A percentile compares a stretch with the other conserved stretches of the same genome.
Evolutionary conservation across 2,797 vertebrate species (phyloP).

Genomic region (Acrocephalus scirpaceus): DNA sequence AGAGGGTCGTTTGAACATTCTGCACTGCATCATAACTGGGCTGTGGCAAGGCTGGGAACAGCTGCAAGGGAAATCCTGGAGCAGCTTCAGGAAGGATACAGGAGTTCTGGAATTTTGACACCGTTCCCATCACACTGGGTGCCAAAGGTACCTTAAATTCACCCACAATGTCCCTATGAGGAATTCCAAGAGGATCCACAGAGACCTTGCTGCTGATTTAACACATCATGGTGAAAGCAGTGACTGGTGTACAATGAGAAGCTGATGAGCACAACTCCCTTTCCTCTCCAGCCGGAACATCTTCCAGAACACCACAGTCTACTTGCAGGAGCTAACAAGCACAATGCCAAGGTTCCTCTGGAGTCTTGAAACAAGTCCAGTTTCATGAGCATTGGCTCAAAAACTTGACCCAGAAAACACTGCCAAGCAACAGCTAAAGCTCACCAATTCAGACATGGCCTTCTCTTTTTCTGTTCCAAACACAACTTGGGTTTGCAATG

Average conservation of each 20-base stretch:
- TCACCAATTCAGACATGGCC: background rate
- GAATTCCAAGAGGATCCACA: background rate
- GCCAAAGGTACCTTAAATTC: background rate
- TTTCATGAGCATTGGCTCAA: background rate
- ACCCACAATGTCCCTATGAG: background rate
- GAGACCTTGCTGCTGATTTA: background rate
- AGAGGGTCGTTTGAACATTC: background rate
- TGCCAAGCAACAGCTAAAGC: background rate
- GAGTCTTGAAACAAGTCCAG: background rate
- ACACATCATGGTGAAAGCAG: background rate
- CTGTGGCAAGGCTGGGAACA: background rate
- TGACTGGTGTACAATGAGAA: background rate
- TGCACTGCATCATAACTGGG: background rate
- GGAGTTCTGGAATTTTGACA: background rate
- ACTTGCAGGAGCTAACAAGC: background rate
- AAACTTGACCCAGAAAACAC: background rate
- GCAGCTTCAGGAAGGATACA: background rate
- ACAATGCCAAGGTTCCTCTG: background rate
- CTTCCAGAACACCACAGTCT: background rate
- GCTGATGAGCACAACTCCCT: background rate
- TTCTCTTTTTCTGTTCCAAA: background rate
- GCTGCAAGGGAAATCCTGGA: conserved; percentile 22
- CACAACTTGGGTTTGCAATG: background rate
- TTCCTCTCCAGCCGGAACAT: background rate
- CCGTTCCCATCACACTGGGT: background rate